Evolutionary conservation across 2,888 invertebrate species (phyloP).

Genomic region (Dinocampus coccinellae): DNA sequence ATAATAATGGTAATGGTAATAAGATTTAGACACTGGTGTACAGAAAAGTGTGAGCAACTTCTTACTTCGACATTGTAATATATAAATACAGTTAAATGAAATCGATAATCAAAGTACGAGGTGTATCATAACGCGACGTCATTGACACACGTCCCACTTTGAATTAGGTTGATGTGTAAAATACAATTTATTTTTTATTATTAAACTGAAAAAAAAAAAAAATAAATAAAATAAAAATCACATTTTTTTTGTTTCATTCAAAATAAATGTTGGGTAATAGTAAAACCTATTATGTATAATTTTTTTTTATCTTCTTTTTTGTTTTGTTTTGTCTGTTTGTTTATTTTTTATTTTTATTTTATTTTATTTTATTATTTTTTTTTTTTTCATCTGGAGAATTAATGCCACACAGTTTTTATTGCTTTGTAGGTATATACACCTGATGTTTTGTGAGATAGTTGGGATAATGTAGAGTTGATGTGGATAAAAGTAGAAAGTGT

Average conservation of each 20-base stretch:
- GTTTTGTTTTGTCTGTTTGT: too few relatives aligned
- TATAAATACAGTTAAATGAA: slow-evolving; percentile 27
- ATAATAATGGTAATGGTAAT: too few relatives aligned
- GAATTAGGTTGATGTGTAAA: slow-evolving; percentile 29
- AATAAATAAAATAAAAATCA: too few relatives aligned
- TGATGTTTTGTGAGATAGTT: not conserved
- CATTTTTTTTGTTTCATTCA: too few relatives aligned
- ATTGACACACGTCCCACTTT: slow-evolving; percentile 21
- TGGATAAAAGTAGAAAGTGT: slow-evolving; percentile 28
- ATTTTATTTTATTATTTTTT: too few relatives aligned
- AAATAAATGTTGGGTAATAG: not conserved
- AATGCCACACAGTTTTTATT: not conserved
- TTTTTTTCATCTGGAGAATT: too few relatives aligned
- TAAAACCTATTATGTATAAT: not conserved
- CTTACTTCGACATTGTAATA: too few relatives aligned
- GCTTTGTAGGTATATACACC: not conserved
- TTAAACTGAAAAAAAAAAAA: too few relatives aligned
- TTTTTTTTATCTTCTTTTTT: not conserved
- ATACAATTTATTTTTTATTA: not conserved
- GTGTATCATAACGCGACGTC: slow-evolving; percentile 4
- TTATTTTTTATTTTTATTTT: too few relatives aligned
- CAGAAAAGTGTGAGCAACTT: too few relatives aligned
- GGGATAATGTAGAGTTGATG: not conserved
- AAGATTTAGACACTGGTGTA: too few relatives aligned
- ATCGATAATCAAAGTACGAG: slow-evolving; percentile 40